A percentile compares a stretch with the other conserved stretches of the same genome.
These are phyloP conservation scores for Drosophila stalkeri DNA, from an alignment of 2,888 invertebrate genomes.

Conservation along the genomic window DNA sequence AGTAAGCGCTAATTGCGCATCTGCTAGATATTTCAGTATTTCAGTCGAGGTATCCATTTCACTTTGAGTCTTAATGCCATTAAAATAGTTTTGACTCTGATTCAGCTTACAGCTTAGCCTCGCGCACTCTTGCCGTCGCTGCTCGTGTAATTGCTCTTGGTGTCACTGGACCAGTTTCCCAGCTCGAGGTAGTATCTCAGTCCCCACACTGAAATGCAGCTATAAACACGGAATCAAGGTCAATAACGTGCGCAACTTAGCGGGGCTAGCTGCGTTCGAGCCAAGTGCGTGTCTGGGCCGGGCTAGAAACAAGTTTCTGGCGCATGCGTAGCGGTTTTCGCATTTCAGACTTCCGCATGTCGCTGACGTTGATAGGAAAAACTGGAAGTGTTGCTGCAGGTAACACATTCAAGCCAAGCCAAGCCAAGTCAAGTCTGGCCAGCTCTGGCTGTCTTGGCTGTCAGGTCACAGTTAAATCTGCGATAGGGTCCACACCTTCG, in stretches of 20 bases:
- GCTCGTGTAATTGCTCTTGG: constrained; percentile 54
- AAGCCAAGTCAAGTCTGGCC: not conserved
- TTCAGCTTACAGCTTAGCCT: constrained; percentile 29
- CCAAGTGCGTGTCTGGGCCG: constrained; percentile 55
- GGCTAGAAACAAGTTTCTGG: constrained; percentile 60
- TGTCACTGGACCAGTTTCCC: constrained; percentile 77
- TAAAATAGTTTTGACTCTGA: constrained; percentile 55
- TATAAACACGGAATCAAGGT: constrained; percentile 70
- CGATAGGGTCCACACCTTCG: constrained; percentile 17
- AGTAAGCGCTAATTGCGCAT: constrained; percentile 76
- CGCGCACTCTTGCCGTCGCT: constrained; percentile 38
- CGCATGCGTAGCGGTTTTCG: constrained; percentile 76
- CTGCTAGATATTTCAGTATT: constrained; percentile 63
- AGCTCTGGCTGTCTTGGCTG: not conserved
- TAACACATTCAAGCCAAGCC: not conserved
- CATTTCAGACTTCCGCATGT: constrained; percentile 69
- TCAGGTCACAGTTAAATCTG: constrained; percentile 27
- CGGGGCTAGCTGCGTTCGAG: constrained; percentile 33
- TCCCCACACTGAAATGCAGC: constrained; percentile 19
- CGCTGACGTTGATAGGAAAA: constrained; percentile 30
- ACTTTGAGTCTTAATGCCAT: constrained; percentile 29
- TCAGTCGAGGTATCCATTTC: constrained; percentile 47
- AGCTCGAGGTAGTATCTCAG: constrained; percentile 2
- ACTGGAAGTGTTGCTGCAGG: constrained; percentile 40
- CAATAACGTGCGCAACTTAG: constrained; percentile 53